A percentile compares a stretch with the other conserved stretches of the same genome.
Evolutionary conservation across 2,888 invertebrate genomes (phyloP).

Genomic region (Copidosoma aretas): DNA sequence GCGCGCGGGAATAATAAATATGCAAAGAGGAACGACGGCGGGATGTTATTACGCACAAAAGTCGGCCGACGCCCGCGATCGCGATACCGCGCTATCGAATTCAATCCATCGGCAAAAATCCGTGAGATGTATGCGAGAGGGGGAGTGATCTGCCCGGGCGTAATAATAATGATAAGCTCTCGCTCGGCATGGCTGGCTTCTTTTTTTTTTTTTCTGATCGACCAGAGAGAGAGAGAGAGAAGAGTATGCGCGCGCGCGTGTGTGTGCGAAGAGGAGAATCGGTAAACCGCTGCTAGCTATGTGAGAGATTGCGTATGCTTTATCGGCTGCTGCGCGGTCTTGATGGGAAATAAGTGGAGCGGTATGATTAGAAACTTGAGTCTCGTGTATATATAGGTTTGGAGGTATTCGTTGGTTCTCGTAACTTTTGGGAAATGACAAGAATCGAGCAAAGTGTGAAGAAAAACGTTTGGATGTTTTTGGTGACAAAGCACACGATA

Average conservation of each 20-base stretch:
- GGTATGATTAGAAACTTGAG: neutral
- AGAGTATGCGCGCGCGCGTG: no score
- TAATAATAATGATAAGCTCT: conserved; percentile 19
- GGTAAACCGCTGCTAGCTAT: neutral
- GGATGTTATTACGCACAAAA: conserved; percentile 9
- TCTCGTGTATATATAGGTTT: conserved; percentile 5
- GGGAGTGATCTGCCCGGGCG: neutral
- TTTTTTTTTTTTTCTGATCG: no score
- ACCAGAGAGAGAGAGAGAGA: no score
- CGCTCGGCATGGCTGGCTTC: neutral
- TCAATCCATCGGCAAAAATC: conserved; percentile 39
- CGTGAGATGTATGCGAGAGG: conserved; percentile 9
- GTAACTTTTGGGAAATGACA: neutral
- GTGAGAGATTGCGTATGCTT: neutral
- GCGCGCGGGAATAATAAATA: conserved; percentile 1
- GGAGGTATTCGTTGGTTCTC: conserved; percentile 18
- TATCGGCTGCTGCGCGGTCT: conserved; percentile 1
- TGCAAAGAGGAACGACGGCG: neutral
- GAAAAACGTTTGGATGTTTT: no score
- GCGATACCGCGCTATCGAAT: conserved; percentile 34
- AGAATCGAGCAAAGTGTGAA: no score
- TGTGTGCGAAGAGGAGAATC: conserved; percentile 15
- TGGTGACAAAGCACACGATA: no score
- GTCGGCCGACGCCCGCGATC: conserved; percentile 21
- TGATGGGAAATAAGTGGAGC: neutral